These are phyloP conservation scores for Neopipo cinnamomea DNA, from an alignment of 2,113 vertebrate species.

Conservation along the genomic window DNA sequence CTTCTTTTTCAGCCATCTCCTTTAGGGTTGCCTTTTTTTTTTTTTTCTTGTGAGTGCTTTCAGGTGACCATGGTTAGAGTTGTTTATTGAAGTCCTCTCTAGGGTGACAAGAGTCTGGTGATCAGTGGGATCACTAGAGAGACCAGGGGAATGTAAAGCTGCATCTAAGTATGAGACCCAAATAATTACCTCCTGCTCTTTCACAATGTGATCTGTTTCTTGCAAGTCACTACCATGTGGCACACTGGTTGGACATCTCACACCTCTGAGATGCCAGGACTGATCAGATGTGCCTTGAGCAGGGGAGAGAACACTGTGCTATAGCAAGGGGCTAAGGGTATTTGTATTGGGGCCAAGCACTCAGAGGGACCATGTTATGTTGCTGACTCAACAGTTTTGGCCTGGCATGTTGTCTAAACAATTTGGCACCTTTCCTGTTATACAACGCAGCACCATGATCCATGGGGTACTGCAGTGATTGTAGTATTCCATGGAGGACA, in stretches of 20 bases:
- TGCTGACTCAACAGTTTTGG: neutral
- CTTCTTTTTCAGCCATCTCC: neutral
- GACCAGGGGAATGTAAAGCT: neutral
- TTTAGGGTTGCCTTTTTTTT: neutral
- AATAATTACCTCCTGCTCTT: neutral
- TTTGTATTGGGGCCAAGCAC: neutral
- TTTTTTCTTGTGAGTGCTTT: neutral
- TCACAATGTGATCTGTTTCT: neutral
- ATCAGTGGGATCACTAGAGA: neutral
- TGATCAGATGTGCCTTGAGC: neutral
- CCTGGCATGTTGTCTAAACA: neutral
- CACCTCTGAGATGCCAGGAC: neutral
- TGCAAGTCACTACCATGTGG: accelerated
- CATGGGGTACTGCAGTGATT: neutral
- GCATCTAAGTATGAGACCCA: neutral
- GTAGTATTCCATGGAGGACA: neutral
- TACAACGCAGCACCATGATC: neutral
- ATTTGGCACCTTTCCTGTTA: neutral
- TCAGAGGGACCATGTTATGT: neutral
- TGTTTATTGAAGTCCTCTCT: neutral
- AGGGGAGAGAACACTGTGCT: neutral
- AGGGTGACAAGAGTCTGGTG: neutral
- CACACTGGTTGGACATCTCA: neutral
- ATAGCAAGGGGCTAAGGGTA: neutral
- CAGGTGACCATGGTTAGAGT: neutral